Evolutionary conservation across 2,797 vertebrate genomes (phyloP), one percentile per base, ranked within the genome.

Genomic region (Loriculus beryllinus): DNA sequence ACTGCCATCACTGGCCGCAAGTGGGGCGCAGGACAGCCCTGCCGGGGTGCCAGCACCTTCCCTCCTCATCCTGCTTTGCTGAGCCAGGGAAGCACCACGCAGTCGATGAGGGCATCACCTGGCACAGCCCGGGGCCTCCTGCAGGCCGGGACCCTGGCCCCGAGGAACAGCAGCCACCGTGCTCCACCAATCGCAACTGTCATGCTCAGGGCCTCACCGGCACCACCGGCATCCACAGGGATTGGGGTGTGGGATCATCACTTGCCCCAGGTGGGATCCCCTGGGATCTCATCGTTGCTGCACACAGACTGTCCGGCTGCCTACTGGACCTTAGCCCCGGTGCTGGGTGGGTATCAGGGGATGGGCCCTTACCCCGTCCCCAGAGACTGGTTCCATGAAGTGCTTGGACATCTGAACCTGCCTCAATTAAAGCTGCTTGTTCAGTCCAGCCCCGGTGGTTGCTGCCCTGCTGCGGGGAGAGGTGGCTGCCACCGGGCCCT

Each of bases 361-460:
- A 7, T 59, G 3, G 20, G 14, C 84, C 49, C 3, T 64, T 2
- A 18, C 16, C 84, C 56, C 2, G 16, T 14, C 62, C 70, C 59
- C 37, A 20, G 51, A 10, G 51, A 6, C 35, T 7, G 22, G 29
- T 22, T 35, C 56, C 56, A 2, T 3, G 20, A 35, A 6, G 42
- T 8, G 71, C 91, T 65, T n/a, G 63, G 6, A 19, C 82, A 14
- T 42, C 60, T 11, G 21, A 82, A 29, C 48, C 88, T 60, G 90
- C 78, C 94, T 19, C 13, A 25, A 92, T 95, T 94, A 95, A 95
- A 95, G 92, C 37, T 49, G 92, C 88, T 85, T 94, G 77, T 62
- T 74, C 6, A 18, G 74, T 17, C 47, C 42, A n/a, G 75, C 70
- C 16, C 47, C 4, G 26, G 56, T 33, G 49, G 45, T 43, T 60